Evolutionary conservation across 1,140 invertebrate genomes (phyloP).

Genomic region (Cydia splendana): DNA sequence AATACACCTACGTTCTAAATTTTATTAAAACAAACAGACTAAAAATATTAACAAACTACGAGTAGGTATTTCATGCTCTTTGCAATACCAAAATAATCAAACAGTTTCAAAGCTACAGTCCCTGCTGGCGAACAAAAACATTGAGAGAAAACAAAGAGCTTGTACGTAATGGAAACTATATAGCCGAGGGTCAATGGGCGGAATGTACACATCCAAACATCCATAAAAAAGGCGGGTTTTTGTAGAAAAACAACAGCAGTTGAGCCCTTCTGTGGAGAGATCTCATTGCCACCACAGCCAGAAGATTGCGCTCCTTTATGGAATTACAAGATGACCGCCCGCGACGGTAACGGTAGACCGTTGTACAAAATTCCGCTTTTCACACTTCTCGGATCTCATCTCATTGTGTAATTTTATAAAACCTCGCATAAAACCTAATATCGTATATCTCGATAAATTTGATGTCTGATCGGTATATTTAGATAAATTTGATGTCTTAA

Average conservation of each 20-base stretch:
- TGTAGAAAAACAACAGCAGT: background rate
- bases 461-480: no score
- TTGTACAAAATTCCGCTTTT: background rate
- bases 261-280: background rate
- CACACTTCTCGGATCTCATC: background rate
- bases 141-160: background rate
- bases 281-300: background rate
- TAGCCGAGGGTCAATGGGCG: constrained; percentile 6
- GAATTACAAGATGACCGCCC: constrained; percentile 6
- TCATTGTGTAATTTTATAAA: background rate
- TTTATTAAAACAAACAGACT: no score
- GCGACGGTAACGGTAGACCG: background rate
- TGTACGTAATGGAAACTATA: constrained; percentile 14
- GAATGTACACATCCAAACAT: background rate
- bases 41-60: background rate
- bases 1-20: no score
- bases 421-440: background rate
- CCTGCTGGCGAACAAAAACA: constrained; percentile 13
- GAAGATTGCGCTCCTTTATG: constrained; percentile 13
- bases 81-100: constrained; percentile 1
- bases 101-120: constrained; percentile 7
- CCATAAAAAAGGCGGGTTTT: background rate
- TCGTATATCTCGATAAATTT: no score
- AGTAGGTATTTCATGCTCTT: background rate
- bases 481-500: no score